Conservation (phyloP, 2,113 vertebrate species). For the Spermophilus dauricus region DNA sequence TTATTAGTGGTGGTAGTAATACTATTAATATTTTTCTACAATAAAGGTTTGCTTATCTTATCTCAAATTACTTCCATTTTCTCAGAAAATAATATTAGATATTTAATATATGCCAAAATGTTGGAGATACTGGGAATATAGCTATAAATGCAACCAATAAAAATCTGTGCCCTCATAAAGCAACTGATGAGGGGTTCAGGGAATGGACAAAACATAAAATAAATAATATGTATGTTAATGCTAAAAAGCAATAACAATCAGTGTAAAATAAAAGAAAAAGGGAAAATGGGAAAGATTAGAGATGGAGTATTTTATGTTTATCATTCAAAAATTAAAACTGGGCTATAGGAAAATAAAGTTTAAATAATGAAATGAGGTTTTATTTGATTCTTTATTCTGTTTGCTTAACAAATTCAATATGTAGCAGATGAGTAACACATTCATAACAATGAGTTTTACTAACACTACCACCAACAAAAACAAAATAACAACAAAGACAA, state of each 20-base stretch:
- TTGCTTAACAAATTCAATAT: constrained; percentile 9
- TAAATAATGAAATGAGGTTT: not conserved
- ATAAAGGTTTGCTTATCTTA: not conserved
- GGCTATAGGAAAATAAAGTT: not conserved
- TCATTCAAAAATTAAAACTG: not conserved
- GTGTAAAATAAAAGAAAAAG: not conserved
- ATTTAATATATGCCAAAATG: not conserved
- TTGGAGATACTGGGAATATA: not conserved
- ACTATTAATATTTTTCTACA: not conserved
- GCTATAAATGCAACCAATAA: not conserved
- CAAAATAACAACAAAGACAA: not conserved
- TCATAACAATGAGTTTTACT: not conserved
- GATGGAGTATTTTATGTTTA: not conserved
- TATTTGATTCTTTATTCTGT: not conserved
- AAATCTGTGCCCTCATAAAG: not conserved
- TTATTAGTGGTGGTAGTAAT: not conserved
- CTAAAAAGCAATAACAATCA: not conserved
- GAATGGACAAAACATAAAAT: not conserved
- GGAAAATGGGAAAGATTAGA: not conserved
- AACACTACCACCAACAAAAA: not conserved
- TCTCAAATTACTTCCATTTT: not conserved
- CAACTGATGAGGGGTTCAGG: not conserved
- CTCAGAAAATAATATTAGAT: constrained; percentile 16
- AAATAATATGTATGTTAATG: not conserved
- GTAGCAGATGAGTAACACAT: not conserved